Base-by-base conservation (phyloP, 2,888 invertebrate genomes). In the Aphidoletes aphidimyza region DNA sequence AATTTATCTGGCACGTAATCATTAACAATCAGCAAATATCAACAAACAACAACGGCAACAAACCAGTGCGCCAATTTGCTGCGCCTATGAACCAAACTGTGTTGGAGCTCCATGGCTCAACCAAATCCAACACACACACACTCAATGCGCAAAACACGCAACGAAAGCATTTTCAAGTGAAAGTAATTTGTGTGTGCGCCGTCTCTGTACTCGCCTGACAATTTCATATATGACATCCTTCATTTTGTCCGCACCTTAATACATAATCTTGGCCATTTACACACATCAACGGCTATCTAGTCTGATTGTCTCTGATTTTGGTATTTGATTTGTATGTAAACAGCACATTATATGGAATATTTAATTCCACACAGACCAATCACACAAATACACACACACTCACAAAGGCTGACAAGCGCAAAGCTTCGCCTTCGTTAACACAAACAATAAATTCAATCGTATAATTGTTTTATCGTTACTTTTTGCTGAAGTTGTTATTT, bases 91-190 rank as follows among this genome's bases (percentile, higher is more conserved):
- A n/a, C n/a, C n/a, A n/a, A n/a, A n/a, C n/a, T n/a, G n/a, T n/a
- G n/a, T n/a, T n/a, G n/a, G 26, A 22, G n/a, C 37, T 39, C 83
- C 37, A n/a, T 30, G 26, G n/a, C n/a, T n/a, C 26, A 59, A 59
- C 5, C 78, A 26, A 2, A 26, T 5, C 3, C 37, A 34, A 39
- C 26, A 26, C 42, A 42, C 14, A 26, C 47, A 30, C 42, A n/a
- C n/a, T n/a, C n/a, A n/a, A n/a, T n/a, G n/a, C n/a, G n/a, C n/a
- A n/a, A n/a, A n/a, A n/a, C n/a, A 22, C 42, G 47, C 83, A 83
- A 83, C 37, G 83, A 83, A 83, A 83, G 83, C 42, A 39, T 42
- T 39, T n/a, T 39, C 83, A 37, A 83, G 83, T 83, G 83, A 83
- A 83, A 83, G 83, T 83, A 83, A 45, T 45, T 83, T 83, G 54